Conservation (phyloP, 2,113 vertebrate species). For the Etheostoma spectabile region DNA sequence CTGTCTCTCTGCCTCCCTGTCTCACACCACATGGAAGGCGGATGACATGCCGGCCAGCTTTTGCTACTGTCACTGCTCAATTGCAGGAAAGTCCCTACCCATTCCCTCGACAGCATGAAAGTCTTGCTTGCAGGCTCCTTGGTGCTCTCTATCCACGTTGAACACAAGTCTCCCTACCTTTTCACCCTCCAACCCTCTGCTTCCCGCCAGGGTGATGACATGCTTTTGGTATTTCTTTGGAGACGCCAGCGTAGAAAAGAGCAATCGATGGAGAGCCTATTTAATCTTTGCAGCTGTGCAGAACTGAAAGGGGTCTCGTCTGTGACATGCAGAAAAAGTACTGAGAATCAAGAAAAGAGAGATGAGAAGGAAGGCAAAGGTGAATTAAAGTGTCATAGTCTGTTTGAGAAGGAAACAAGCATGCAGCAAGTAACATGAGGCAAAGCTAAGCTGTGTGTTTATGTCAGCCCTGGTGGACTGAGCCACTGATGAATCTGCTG, state of each 20-base stretch:
- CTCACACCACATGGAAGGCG: conserved; percentile 62
- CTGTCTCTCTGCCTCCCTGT: conserved; percentile 32
- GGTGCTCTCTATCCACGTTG: conserved; percentile 44
- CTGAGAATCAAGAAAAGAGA: conserved; percentile 49
- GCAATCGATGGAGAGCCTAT: conserved; percentile 78
- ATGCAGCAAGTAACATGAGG: conserved; percentile 48
- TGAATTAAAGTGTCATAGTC: conserved; percentile 61
- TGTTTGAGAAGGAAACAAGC: conserved; percentile 50
- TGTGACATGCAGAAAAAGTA: conserved; percentile 42
- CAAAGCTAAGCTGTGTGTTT: conserved; percentile 46
- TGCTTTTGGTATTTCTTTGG: conserved; percentile 68
- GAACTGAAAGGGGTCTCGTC: conserved; percentile 50
- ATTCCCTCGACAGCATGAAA: conserved; percentile 56
- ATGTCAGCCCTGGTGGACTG: conserved; percentile 56
- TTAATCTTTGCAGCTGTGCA: conserved; percentile 73
- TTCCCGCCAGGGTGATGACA: conserved; percentile 58
- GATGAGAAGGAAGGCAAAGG: conserved; percentile 57
- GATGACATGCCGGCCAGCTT: conserved; percentile 57
- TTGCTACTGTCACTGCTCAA: conserved; percentile 44
- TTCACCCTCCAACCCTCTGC: conserved; percentile 40
- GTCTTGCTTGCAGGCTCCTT: conserved; percentile 44
- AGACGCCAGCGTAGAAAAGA: conserved; percentile 66
- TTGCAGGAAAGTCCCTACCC: conserved; percentile 49
- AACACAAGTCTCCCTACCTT: conserved; percentile 33
- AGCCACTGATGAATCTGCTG: conserved; percentile 67